Evolutionary conservation across 2,113 vertebrate species (phyloP), one percentile per base, ranked within the genome.

Genomic region (Chaetorhynchus papuensis): DNA sequence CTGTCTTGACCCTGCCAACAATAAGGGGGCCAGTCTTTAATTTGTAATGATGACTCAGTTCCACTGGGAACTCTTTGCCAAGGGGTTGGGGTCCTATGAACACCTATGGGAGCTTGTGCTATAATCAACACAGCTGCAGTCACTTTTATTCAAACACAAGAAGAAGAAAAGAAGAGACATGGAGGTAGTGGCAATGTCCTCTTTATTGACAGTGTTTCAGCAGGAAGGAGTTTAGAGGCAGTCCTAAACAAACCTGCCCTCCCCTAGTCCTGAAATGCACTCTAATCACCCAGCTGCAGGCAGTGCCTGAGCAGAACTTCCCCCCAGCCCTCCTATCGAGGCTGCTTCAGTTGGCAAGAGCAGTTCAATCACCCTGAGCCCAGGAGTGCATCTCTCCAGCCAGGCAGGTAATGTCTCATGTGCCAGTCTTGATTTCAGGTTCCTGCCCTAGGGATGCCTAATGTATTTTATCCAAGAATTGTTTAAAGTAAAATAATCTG

Each of bases 401-500:
- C 2, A 2, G 71, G 56, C 72, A 87, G 89, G 49, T 7, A 82
- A 66, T 22, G 7, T 28, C 72, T 94, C 80, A 44, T 60, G 81
- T 4, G 1, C 65, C 87, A 87, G 33, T 69, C 74, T 33, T 57
- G 87, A 84, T 76, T 64, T 87, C 57, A 76, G 11, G 39, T 65
- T 85, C 65, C 87, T 93, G 95, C 96, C 93, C 91, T 91, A 33
- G 81, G 94, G 93, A 87, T 84, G 42, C 65, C 65, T 95, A 76
- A 94, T 39, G 45, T 35, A 65, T 87, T 96, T 96, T 91, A 89
- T 39, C 61, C 70, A 82, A 79, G 80, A 89, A 79, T 42, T 79
- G 89, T 69, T 84, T 84, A 91, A 92, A 96, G 61, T 84, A 95
- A 95, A 96, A 95, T 87, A 84, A 93, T 96, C 86, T 92, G 94